Conservation (phyloP, 2,888 invertebrate genomes). For the Agrotis segetum region DNA sequence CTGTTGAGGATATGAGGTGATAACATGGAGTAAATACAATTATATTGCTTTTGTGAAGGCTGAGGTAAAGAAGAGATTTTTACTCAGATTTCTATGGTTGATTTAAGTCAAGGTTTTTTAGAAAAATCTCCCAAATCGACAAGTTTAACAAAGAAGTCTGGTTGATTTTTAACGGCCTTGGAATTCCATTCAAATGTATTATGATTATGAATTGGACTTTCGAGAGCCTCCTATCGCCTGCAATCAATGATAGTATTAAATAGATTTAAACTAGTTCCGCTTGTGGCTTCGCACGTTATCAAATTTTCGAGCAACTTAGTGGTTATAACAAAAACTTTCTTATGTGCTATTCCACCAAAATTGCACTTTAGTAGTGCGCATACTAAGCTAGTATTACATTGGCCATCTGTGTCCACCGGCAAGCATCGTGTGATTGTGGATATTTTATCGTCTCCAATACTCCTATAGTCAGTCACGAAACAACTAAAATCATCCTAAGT, state of each 20-base stretch:
- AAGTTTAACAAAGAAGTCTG: neutral
- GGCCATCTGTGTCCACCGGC: no score
- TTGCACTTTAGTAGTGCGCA: no score
- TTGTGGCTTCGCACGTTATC: no score
- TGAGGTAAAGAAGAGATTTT: conserved; percentile 17
- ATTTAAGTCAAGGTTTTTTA: conserved; percentile 4
- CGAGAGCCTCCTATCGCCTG: no score
- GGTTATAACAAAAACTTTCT: no score
- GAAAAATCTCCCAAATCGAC: neutral
- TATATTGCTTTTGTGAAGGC: conserved; percentile 21
- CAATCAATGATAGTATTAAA: neutral
- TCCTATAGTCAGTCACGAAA: neutral
- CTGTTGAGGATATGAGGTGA: conserved; percentile 45
- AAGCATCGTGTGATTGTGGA: no score
- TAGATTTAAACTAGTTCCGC: no score
- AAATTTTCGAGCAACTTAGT: no score
- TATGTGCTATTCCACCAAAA: no score
- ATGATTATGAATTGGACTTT: no score
- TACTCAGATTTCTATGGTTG: conserved; percentile 11
- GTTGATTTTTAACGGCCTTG: neutral
- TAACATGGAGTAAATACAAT: conserved; percentile 43
- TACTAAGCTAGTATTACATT: no score
- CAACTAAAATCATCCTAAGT: neutral
- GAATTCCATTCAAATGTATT: no score
- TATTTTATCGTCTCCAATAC: neutral